phyloP scores from a whole-genome alignment of 2,888 invertebrate genomes.

The Dioctria rufipes region DNA sequence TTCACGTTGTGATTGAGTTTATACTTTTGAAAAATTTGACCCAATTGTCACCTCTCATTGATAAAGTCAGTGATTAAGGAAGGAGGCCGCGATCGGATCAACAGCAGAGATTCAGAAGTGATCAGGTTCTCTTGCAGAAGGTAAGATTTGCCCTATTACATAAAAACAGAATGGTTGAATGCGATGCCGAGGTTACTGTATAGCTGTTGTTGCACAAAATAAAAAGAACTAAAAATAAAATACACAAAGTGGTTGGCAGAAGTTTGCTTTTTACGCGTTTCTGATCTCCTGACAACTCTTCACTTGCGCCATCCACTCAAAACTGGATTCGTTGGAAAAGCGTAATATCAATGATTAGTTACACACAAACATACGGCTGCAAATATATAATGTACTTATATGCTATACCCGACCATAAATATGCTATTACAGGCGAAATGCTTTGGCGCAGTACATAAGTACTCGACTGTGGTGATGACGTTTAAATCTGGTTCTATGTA shows the following conservation, averaged over 20 bases:
- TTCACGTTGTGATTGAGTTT: conserved; percentile 13
- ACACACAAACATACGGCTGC: too few species aligned
- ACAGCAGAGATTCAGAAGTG: neutral
- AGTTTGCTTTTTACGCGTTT: neutral
- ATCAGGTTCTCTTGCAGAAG: neutral
- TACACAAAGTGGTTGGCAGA: neutral
- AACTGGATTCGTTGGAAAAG: neutral
- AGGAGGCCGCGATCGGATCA: conserved; percentile 21
- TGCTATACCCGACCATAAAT: neutral
- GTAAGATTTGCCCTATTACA: neutral
- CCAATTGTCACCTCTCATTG: conserved; percentile 31
- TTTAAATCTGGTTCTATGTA: neutral
- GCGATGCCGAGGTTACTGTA: too few species aligned
- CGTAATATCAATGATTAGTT: neutral
- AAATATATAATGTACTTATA: too few species aligned
- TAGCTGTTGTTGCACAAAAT: neutral
- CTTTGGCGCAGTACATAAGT: neutral
- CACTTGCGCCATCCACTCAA: neutral
- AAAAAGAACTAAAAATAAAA: neutral
- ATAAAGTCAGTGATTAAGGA: neutral
- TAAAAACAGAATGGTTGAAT: neutral
- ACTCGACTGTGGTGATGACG: conserved; percentile 1
- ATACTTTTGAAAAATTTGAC: conserved; percentile 36
- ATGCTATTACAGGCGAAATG: neutral
- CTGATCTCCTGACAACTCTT: neutral